Percentiles rank a stretch among this genome's conserved stretches.
Conservation (phyloP, 2,797 vertebrate species). For the Malurus leucopterus region DNA sequence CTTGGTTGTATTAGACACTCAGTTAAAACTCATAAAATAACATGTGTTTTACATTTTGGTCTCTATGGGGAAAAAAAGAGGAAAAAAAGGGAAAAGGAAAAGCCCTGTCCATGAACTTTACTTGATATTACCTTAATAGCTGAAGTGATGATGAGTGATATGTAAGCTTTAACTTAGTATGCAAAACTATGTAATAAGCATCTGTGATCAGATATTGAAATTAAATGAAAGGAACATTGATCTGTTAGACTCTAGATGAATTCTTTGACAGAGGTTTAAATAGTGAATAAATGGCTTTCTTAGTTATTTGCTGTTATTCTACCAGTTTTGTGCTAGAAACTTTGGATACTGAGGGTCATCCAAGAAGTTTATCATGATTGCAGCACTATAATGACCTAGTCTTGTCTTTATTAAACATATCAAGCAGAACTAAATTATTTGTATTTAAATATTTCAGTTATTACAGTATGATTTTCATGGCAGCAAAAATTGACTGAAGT, state of each 20-base stretch:
- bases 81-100: accelerated
- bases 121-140: background rate
- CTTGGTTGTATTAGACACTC: background rate
- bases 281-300: background rate
- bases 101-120: background rate
- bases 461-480: background rate
- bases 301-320: background rate
- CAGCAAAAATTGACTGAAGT: background rate
- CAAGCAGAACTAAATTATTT: background rate
- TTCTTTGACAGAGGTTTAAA: background rate
- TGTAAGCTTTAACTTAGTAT: background rate
- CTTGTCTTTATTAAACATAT: background rate
- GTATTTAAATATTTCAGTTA: background rate
- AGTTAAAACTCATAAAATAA: background rate
- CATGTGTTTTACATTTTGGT: background rate
- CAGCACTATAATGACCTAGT: background rate
- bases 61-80: background rate
- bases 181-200: background rate
- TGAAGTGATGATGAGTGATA: background rate
- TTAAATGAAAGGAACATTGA: background rate
- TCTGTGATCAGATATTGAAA: background rate
- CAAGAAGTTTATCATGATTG: background rate
- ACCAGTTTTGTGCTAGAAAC: background rate
- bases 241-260: background rate
- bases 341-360: background rate